Evolutionary conservation across 2,113 vertebrate species (phyloP), one percentile per base, ranked within the genome.

Genomic region (Spermophilus dauricus): DNA sequence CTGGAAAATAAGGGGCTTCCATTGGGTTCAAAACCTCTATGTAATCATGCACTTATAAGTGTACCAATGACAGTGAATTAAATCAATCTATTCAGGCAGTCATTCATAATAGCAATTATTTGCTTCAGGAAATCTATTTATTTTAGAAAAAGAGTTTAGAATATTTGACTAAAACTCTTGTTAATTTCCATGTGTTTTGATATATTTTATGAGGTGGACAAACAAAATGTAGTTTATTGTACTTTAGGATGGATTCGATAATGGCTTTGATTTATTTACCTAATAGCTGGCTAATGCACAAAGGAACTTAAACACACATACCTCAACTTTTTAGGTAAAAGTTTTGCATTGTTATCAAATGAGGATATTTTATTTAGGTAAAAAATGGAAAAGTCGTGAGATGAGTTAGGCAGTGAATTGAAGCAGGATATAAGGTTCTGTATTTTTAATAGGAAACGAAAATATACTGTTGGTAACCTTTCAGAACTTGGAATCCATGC

Each of bases 361-460:
- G 51, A 48, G 45, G 58, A 39, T 42, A 80, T 89, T 95, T 91
- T 83, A 84, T 76, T 85, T 53, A 91, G 45, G 9, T 89, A 92
- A 92, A 63, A 80, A 81, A n/a, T 82, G 39, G 61, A 14, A 91
- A 94, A 94, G 22, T 89, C 65, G 22, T 86, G 51, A 91, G 91
- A 86, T 85, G 67, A 94, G 2, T 83, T 61, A 48, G 12, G 17
- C 32, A 73, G 85, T 61, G 45, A 85, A 77, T n/a, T 81, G 82
- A 96, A 87, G 77, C 34, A 86, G 37, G 88, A 83, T 70, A 73
- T 56, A 93, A 61, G 22, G 28, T 58, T 94, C 32, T 67, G 2
- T 82, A 37, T 78, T 96, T 96, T 86, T 58, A 69, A 76, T 14
- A 83, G 53, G 37, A 96, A 96, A 69, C 72, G 39, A 73, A 94